Evolutionary conservation across 2,888 invertebrate genomes (phyloP), one percentile per base, ranked within the genome.

Genomic region (Pyrochroa serraticornis): DNA sequence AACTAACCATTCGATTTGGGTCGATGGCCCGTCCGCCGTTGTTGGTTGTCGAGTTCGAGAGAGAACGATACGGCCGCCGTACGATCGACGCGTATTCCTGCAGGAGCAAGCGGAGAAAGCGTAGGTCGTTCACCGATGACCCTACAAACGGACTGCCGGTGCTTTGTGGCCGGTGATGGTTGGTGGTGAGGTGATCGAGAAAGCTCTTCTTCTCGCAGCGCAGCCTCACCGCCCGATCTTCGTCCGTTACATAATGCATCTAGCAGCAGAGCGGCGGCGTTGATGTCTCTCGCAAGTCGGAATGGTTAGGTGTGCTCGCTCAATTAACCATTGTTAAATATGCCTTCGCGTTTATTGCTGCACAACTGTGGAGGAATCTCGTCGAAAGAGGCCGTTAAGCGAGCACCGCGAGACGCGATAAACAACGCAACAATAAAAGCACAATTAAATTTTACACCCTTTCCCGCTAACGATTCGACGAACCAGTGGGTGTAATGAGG

Each of bases 21-120:
- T 63, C 63, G 64, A 63, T 61, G 63, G 62, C 64, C 64, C 60
- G 53, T 39, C 45, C n/a, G n/a, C n/a, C n/a, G n/a, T n/a, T n/a
- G n/a, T n/a, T n/a, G n/a, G 48, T 34, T 37, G 46, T 2, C 22
- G 22, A 46, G 53, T 46, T 52, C 51, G 51, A 51, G 51, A 51
- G 22, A 22, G 22, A 22, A 5, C 22, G 3, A 3, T 5, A 22
- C 22, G n/a, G n/a, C n/a, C n/a, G 5, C 22, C 22, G 22, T 22
- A 3, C 22, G 22, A 3, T 5, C 45, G 46, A 7, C 33, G 31
- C 35, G 46, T 53, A 58, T 58, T 58, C 58, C 58, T 58, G 58
- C 47, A 58, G 58, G 58, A 57, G 57, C 49, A 49, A 37, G 48
- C 55, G 41, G 49, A 51, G 47, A 51, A 42, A 46, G 50, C 48